Percentiles rank a stretch among this genome's conserved stretches.
These are phyloP conservation scores for Crenichthys baileyi DNA, from an alignment of 2,797 vertebrate species.

Conservation along the genomic window DNA sequence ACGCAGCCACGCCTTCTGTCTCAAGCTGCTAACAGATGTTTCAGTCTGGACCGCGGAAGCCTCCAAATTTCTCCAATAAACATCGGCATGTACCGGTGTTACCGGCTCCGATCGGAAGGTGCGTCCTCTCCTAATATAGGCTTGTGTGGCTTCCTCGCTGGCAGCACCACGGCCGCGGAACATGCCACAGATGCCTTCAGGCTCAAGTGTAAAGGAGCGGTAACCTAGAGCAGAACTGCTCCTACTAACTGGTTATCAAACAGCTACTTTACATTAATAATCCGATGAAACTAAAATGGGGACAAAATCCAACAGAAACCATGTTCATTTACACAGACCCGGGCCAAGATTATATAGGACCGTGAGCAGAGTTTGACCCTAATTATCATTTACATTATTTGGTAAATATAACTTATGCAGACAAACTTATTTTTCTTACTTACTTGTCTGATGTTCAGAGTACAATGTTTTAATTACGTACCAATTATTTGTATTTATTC, in stretches of 20 bases:
- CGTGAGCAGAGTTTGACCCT: background rate
- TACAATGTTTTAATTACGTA: background rate
- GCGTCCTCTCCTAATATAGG: constrained; percentile 52
- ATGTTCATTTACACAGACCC: background rate
- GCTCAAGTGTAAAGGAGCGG: background rate
- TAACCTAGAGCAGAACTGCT: background rate
- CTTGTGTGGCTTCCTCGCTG: constrained; percentile 6
- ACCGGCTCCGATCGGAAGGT: background rate
- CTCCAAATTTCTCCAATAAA: background rate
- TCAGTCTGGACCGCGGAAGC: too few species aligned
- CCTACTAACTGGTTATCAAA: background rate
- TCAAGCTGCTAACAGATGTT: background rate
- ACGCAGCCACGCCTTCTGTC: constrained; percentile 61
- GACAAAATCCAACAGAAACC: background rate
- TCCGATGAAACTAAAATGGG: background rate
- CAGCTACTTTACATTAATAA: background rate
- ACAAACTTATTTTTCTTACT: background rate
- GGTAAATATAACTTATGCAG: background rate
- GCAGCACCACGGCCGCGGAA: background rate
- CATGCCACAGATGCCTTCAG: constrained; percentile 40
- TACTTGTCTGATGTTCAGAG: background rate
- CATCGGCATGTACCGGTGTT: background rate
- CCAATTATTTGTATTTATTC: background rate
- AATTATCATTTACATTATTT: background rate
- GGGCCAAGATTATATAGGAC: background rate